These are phyloP conservation scores for Eueremaeus valkanovi DNA, from an alignment of 2,888 invertebrate genomes.

Conservation along the genomic window DNA sequence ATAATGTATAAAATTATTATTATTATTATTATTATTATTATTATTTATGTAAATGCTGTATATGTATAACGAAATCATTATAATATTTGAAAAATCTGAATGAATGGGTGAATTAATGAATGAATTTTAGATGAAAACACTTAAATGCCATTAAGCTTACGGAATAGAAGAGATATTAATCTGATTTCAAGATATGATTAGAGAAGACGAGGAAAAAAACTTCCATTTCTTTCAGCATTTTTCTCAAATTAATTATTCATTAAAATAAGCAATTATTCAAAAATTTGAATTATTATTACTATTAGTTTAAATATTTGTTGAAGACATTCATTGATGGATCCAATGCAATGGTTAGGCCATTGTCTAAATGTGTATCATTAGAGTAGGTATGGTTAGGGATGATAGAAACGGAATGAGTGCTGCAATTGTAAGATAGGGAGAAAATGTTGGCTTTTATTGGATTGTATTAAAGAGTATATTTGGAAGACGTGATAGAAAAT, in stretches of 20 bases:
- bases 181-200: too few species aligned
- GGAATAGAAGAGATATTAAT: too few species aligned
- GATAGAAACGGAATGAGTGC: not conserved
- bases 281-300: not conserved
- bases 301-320: not conserved
- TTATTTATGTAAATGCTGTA: constrained; percentile 30
- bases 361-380: too few species aligned
- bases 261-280: not conserved
- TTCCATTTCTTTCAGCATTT: not conserved
- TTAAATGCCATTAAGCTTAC: not conserved
- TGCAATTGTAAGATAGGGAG: constrained; percentile 27
- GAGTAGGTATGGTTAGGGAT: not conserved
- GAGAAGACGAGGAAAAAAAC: not conserved
- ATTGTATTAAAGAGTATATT: not conserved
- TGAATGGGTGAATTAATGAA: not conserved
- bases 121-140: not conserved
- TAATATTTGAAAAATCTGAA: constrained; percentile 2
- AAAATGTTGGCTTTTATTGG: constrained; percentile 31
- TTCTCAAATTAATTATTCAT: constrained; percentile 13
- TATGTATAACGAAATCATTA: constrained; percentile 21
- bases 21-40: not conserved
- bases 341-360: not conserved
- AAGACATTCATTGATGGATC: not conserved
- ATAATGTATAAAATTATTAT: not conserved
- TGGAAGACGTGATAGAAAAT: constrained; percentile 30